These are phyloP conservation scores for Temnothorax nylanderi DNA, from an alignment of 1,140 invertebrate species.

Conservation along the genomic window DNA sequence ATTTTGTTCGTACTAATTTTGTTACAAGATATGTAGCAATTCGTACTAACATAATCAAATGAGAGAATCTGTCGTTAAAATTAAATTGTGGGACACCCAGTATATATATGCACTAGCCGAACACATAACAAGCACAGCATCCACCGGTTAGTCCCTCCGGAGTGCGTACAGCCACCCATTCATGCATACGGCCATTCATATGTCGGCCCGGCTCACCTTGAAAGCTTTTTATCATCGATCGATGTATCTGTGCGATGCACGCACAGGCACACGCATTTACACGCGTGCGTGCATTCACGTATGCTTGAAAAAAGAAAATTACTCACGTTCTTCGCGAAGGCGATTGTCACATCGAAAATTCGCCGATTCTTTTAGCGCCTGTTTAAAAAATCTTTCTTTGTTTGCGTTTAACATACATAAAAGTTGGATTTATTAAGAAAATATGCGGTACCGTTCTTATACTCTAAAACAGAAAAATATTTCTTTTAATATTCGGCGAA, in stretches of 20 bases:
- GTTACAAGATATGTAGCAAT: background rate
- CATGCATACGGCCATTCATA: constrained; percentile 83
- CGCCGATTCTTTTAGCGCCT: background rate
- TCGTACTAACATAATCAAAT: background rate
- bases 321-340: background rate
- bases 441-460: background rate
- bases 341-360: constrained; percentile 9
- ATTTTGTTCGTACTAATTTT: background rate
- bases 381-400: background rate
- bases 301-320: constrained; percentile 13
- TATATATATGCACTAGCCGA: constrained; percentile 13
- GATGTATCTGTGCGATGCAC: constrained; percentile 49
- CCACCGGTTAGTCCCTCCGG: constrained; percentile 40
- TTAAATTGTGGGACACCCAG: background rate
- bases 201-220: constrained; percentile 81
- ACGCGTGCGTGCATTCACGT: background rate
- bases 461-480: background rate
- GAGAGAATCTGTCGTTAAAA: background rate
- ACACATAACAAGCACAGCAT: constrained; percentile 40
- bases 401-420: background rate
- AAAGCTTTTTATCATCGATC: constrained; percentile 76
- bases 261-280: background rate
- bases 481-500: background rate
- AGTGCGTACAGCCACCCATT: constrained; percentile 76
- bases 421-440: background rate